Conservation (phyloP, 2,113 vertebrate genomes). For the Plectropomus leopardus region DNA sequence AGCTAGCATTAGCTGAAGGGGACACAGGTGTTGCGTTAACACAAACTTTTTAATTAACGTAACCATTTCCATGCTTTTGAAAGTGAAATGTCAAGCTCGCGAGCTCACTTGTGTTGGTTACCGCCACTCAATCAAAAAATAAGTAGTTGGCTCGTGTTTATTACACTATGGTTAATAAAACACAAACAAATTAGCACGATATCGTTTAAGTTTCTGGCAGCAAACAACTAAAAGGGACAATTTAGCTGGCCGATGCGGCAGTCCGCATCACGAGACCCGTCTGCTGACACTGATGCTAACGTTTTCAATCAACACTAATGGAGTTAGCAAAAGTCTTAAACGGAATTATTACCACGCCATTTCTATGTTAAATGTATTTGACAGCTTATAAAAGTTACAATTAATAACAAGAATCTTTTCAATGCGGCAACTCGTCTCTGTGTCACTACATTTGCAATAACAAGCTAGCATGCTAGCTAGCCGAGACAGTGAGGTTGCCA, state of each 20-base stretch:
- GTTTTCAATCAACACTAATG: not conserved
- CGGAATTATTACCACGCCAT: fast-evolving
- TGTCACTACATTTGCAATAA: not conserved
- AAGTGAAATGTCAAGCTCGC: not conserved
- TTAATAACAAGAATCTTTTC: not conserved
- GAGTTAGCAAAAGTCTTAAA: not conserved
- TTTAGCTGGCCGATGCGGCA: not conserved
- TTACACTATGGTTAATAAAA: not conserved
- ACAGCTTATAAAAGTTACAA: too few species aligned
- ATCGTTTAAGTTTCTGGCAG: not conserved
- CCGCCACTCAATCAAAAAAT: too few species aligned
- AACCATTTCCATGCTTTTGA: too few species aligned
- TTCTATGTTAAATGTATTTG: not conserved
- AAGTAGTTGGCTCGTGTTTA: too few species aligned
- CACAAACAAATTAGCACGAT: not conserved
- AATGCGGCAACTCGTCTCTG: not conserved
- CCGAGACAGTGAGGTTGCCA: not conserved
- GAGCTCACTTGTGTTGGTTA: not conserved
- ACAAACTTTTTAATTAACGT: not conserved
- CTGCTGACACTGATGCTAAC: slow-evolving; percentile 51
- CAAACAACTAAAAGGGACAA: not conserved
- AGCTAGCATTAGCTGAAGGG: not conserved
- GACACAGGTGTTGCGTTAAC: not conserved
- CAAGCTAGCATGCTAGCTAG: slow-evolving; percentile 64
- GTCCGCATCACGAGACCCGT: slow-evolving; percentile 69